A percentile compares a stretch with the other conserved stretches of the same genome.
These are phyloP conservation scores for Alosa alosa DNA, from an alignment of 2,113 vertebrate genomes.

Conservation along the genomic window DNA sequence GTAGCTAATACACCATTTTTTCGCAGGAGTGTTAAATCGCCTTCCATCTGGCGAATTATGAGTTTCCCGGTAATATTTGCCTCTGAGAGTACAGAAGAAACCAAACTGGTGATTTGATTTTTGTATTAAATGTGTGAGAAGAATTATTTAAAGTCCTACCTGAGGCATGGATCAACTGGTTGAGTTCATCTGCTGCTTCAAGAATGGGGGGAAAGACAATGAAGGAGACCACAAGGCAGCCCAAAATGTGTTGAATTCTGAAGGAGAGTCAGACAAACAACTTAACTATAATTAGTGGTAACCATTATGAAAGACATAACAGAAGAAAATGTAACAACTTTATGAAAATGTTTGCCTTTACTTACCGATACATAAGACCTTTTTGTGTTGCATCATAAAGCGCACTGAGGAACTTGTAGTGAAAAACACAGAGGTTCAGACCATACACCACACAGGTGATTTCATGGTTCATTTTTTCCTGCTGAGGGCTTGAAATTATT, in stretches of 20 bases:
- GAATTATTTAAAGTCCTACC: constrained; percentile 44
- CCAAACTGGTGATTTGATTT: background rate
- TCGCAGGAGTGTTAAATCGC: constrained; percentile 63
- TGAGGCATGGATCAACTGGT: constrained; percentile 47
- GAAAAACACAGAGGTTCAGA: background rate
- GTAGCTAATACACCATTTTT: constrained; percentile 67
- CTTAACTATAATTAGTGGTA: background rate
- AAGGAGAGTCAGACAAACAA: background rate
- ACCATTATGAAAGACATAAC: background rate
- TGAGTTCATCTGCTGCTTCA: constrained; percentile 23
- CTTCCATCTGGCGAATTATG: constrained; percentile 75
- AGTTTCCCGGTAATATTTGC: constrained; percentile 81
- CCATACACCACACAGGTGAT: background rate
- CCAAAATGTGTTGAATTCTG: constrained; percentile 28
- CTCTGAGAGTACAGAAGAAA: constrained; percentile 45
- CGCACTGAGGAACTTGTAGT: background rate
- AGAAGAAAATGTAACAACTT: background rate
- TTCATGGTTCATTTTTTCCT: constrained; percentile 13
- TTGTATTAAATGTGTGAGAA: background rate
- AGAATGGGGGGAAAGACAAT: constrained; percentile 38
- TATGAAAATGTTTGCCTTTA: constrained; percentile 6
- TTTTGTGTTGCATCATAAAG: constrained; percentile 17
- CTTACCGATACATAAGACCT: constrained; percentile 63
- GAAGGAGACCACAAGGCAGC: constrained; percentile 33
- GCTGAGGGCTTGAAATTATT: constrained; percentile 59